Conservation (phyloP, 2,113 vertebrate species). For the Chionis minor region DNA sequence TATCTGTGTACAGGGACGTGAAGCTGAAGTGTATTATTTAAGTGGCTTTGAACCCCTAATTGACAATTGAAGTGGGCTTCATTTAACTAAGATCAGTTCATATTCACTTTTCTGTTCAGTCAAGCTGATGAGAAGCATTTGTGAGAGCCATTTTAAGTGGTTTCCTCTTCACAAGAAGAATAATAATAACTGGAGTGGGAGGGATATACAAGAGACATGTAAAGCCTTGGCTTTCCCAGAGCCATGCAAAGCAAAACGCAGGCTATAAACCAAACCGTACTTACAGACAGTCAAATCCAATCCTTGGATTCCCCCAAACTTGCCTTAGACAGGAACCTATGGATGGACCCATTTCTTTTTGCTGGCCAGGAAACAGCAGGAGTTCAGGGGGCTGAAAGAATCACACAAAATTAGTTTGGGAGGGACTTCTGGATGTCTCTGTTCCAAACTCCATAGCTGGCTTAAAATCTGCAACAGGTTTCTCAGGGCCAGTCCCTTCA, state of each 20-base stretch:
- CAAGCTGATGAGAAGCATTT: neutral
- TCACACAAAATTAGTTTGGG: neutral
- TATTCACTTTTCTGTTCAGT: neutral
- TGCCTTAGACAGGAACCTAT: neutral
- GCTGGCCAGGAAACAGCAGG: neutral
- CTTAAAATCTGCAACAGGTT: neutral
- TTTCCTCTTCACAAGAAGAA: neutral
- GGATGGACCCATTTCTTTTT: neutral
- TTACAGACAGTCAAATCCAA: neutral
- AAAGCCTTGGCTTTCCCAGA: neutral
- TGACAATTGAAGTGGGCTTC: neutral
- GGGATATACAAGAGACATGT: neutral
- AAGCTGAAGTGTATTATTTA: neutral
- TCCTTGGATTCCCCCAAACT: neutral
- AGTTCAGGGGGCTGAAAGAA: neutral
- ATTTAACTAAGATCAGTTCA: conserved; percentile 16
- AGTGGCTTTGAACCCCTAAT: neutral
- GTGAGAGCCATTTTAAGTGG: neutral
- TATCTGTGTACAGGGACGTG: neutral
- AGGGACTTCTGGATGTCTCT: neutral
- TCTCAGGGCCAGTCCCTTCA: neutral
- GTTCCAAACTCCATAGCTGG: neutral
- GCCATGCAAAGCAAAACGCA: neutral
- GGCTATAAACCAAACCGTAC: neutral
- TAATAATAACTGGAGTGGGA: neutral